These are phyloP conservation scores for Nannoperca obscura DNA, from an alignment of 2,797 vertebrate genomes.

Conservation along the genomic window DNA sequence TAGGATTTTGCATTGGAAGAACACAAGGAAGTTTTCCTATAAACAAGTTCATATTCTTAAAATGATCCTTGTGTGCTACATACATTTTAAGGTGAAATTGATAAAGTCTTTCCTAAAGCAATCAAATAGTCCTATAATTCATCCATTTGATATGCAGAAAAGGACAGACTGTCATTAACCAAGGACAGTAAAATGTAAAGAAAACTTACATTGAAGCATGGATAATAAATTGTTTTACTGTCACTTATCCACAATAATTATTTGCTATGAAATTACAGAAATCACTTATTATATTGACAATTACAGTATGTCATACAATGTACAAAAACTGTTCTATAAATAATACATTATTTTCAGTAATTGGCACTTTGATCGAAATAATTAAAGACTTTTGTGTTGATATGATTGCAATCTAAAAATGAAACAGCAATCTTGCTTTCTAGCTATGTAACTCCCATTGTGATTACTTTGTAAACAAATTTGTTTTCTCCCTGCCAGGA, in stretches of 20 bases:
- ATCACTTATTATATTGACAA: not conserved
- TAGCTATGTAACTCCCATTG: constrained; percentile 22
- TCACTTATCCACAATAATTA: constrained; percentile 5
- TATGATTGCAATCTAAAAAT: constrained; percentile 47
- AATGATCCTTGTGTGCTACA: not conserved
- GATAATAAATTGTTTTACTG: constrained; percentile 1
- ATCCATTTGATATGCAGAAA: not conserved
- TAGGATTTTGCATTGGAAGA: not conserved
- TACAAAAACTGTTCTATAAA: constrained; percentile 22
- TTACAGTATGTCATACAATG: constrained; percentile 2
- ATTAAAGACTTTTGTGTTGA: constrained; percentile 49
- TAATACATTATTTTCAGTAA: constrained; percentile 15
- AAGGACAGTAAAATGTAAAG: not conserved
- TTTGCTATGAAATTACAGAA: not conserved
- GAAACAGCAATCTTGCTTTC: constrained; percentile 30
- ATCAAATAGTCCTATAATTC: not conserved
- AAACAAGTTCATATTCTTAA: not conserved
- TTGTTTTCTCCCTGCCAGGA: constrained; percentile 39
- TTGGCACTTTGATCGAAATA: constrained; percentile 37
- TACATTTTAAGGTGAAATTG: too few relatives aligned
- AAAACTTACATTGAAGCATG: not conserved
- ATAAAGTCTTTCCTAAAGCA: too few relatives aligned
- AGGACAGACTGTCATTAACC: not conserved
- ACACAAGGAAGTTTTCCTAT: not conserved
- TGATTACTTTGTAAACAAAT: constrained; percentile 52